Evolutionary conservation across 2,888 invertebrate species (phyloP), one percentile per base, ranked within the genome.

Genomic region (Drosophila percnosoma): DNA sequence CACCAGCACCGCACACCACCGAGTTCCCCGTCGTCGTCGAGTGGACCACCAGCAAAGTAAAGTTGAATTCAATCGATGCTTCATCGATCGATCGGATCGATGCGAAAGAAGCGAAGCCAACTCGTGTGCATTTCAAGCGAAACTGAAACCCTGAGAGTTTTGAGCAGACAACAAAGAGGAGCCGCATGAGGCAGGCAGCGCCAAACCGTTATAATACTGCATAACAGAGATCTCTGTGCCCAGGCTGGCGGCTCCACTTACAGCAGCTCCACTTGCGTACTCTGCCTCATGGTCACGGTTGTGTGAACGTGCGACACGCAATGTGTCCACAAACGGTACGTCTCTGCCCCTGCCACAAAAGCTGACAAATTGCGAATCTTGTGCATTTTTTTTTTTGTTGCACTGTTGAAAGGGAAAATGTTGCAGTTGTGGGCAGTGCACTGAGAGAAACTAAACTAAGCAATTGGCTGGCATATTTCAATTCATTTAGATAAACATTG

Each of bases 141-240:
- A 83, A 82, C 81, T 80, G 80, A 82, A 80, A 82, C 83, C 80
- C 69, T 73, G 77, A 80, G 77, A 76, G 68, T 27, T 42, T 42
- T 3, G 58, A 60, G 42, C 53, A 40, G 53, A 68, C 77, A 66
- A 69, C 78, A 78, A 76, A 76, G 77, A 42, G 62, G 15, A 67
- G 67, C 80, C 76, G 72, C 57, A 27, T 33, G 33, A 33, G 33
- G 33, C 24, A 8, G 45, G 45, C 45, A 42, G 6, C 34, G 45
- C 29, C 71, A 45, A 51, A 62, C 55, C 57, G 67, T 67, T 76
- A 66, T 71, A 42, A 24, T 45, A 15, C 45, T 11, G 34, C 52
- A 67, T 38, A 49, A 36, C 34, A 65, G 24, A 60, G 24, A 49
- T 36, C 49, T 40, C 34, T 36, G 55, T 38, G 36, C 34, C 15